phyloP scores from a whole-genome alignment of 2,888 invertebrate genomes.

The Luperina nickerlii region DNA sequence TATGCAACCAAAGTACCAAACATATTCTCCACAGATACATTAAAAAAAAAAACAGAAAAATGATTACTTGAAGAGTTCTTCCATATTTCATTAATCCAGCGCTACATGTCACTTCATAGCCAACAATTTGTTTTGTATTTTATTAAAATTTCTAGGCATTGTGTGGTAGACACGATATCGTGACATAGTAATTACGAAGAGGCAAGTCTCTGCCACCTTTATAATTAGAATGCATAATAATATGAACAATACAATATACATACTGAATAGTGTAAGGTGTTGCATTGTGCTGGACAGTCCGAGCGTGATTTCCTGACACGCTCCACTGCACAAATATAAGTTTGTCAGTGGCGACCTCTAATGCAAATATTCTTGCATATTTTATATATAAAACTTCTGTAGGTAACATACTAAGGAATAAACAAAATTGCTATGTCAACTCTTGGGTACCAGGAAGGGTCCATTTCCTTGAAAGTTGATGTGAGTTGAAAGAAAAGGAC shows the following conservation, averaged over 20 bases:
- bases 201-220: not conserved
- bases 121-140: not conserved
- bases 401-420: not conserved
- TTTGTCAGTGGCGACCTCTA: slow-evolving; percentile 69
- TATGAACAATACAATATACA: slow-evolving; percentile 17
- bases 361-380: slow-evolving; percentile 72
- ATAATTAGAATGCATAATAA: not conserved
- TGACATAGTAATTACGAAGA: slow-evolving; percentile 1
- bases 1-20: too few species aligned
- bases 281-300: slow-evolving; percentile 21
- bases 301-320: slow-evolving; percentile 48
- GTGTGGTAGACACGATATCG: not conserved
- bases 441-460: slow-evolving; percentile 4
- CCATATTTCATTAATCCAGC: not conserved
- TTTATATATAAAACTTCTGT: slow-evolving; percentile 38
- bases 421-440: not conserved
- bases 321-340: slow-evolving; percentile 41
- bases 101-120: not conserved
- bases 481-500: not conserved
- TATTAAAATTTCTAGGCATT: slow-evolving; percentile 5
- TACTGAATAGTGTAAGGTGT: slow-evolving; percentile 31
- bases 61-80: not conserved
- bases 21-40: too few species aligned
- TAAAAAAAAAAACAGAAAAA: too few species aligned
- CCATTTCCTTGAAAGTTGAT: not conserved